These are phyloP conservation scores for Hyposoter dolosus DNA, from an alignment of 2,888 invertebrate genomes.

Conservation along the genomic window DNA sequence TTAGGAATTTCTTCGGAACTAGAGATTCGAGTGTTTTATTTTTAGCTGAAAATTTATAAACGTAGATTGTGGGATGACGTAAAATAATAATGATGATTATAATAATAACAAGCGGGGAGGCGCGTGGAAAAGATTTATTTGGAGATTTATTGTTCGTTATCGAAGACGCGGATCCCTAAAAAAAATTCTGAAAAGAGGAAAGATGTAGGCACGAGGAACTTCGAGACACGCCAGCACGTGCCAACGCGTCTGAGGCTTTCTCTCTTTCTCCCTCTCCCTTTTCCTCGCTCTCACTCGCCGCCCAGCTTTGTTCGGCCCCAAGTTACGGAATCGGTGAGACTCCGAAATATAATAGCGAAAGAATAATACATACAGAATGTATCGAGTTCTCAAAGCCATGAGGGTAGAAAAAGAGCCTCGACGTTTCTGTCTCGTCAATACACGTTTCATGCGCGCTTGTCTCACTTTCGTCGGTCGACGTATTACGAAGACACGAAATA, in stretches of 20 bases:
- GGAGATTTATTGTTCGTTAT: slow-evolving; percentile 39
- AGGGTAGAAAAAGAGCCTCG: neutral
- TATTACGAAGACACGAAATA: neutral
- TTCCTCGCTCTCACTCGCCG: neutral
- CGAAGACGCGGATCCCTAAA: slow-evolving; percentile 10
- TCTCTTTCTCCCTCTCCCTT: slow-evolving; percentile 1
- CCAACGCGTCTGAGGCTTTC: neutral
- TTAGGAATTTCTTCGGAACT: neutral
- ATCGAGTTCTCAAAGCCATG: neutral
- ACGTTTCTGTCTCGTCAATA: neutral
- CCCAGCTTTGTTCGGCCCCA: neutral
- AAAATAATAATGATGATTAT: neutral
- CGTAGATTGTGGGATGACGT: neutral
- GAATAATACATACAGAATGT: slow-evolving; percentile 11
- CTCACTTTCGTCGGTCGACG: neutral
- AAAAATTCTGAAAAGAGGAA: slow-evolving; percentile 17
- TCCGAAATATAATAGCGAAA: slow-evolving; percentile 23
- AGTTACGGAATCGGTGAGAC: slow-evolving; percentile 15
- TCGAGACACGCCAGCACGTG: slow-evolving; percentile 21
- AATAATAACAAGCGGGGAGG: neutral
- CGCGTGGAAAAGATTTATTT: slow-evolving; percentile 37
- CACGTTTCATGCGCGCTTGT: neutral
- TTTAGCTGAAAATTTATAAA: slow-evolving; percentile 18
- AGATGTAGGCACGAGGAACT: slow-evolving; percentile 6
- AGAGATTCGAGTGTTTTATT: neutral